Conservation (phyloP, 2,797 vertebrate species). For the Sphaeramia orbicularis region DNA sequence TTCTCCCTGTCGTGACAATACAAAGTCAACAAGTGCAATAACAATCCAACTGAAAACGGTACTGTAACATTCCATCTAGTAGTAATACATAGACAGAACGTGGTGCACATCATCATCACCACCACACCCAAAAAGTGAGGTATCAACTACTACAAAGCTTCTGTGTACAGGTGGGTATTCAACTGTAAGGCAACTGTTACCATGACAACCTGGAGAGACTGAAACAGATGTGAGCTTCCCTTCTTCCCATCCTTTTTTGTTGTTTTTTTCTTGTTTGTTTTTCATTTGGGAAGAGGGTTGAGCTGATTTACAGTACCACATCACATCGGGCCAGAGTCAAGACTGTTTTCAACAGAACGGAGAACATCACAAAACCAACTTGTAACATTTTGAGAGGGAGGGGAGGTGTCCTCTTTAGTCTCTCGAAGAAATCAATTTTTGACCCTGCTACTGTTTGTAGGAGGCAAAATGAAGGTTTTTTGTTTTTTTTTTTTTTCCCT, state of each 20-base stretch:
- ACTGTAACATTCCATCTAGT: constrained; percentile 80
- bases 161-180: constrained; percentile 80
- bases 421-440: constrained; percentile 31
- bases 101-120: constrained; percentile 66
- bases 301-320: constrained; percentile 74
- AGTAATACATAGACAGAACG: constrained; percentile 81
- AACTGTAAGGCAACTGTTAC: constrained; percentile 88
- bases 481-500: constrained; percentile 38
- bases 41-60: constrained; percentile 80
- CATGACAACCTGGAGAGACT: constrained; percentile 78
- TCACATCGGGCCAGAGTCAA: constrained; percentile 73
- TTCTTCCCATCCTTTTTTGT: constrained; percentile 27
- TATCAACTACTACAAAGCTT: constrained; percentile 83
- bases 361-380: constrained; percentile 73
- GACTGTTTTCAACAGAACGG: constrained; percentile 72
- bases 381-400: constrained; percentile 54
- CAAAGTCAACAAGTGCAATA: constrained; percentile 88
- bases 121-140: constrained; percentile 79
- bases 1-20: constrained; percentile 85
- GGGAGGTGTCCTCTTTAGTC: constrained; percentile 13
- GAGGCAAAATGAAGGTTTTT: constrained; percentile 38
- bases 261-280: neutral
- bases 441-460: constrained; percentile 56
- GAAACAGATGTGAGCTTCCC: constrained; percentile 62
- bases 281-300: constrained; percentile 45